Conservation (phyloP, 2,888 invertebrate genomes). For the Aproaerema taeniolella region DNA sequence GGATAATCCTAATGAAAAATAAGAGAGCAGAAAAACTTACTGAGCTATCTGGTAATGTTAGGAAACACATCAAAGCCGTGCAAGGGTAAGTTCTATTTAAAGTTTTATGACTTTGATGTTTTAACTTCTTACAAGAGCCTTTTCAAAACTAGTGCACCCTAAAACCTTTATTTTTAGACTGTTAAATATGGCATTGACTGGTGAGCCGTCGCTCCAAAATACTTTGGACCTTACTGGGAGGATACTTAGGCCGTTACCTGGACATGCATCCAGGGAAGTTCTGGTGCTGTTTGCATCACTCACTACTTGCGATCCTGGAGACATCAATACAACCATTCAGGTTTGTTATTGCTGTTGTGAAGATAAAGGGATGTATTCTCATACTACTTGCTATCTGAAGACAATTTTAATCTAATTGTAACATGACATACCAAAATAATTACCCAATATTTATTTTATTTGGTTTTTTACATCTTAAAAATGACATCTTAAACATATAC, state of each 20-base stretch:
- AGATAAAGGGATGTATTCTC: no score
- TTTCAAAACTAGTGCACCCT: no score
- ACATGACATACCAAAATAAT: no score
- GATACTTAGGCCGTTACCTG: constrained; percentile 91
- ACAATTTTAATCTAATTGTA: no score
- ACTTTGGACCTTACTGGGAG: constrained; percentile 92
- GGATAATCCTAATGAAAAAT: constrained; percentile 92
- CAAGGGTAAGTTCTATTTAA: constrained; percentile 72
- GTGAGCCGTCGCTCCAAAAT: constrained; percentile 98
- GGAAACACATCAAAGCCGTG: constrained; percentile 86
- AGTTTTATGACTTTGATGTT: no score
- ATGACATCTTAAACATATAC: no score
- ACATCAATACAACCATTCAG: constrained; percentile 87
- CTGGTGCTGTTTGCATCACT: constrained; percentile 94
- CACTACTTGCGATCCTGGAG: constrained; percentile 97
- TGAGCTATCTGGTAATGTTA: constrained; percentile 91
- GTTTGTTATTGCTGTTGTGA: constrained; percentile 33
- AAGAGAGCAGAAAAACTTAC: constrained; percentile 96
- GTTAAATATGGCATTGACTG: constrained; percentile 82
- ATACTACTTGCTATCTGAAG: no score
- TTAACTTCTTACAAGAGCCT: no score
- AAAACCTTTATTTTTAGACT: constrained; percentile 65
- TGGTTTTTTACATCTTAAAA: no score
- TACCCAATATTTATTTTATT: no score
- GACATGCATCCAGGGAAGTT: constrained; percentile 96